These are phyloP conservation scores for Leptinotarsa tumamoca DNA, from an alignment of 2,888 invertebrate species.

Conservation along the genomic window DNA sequence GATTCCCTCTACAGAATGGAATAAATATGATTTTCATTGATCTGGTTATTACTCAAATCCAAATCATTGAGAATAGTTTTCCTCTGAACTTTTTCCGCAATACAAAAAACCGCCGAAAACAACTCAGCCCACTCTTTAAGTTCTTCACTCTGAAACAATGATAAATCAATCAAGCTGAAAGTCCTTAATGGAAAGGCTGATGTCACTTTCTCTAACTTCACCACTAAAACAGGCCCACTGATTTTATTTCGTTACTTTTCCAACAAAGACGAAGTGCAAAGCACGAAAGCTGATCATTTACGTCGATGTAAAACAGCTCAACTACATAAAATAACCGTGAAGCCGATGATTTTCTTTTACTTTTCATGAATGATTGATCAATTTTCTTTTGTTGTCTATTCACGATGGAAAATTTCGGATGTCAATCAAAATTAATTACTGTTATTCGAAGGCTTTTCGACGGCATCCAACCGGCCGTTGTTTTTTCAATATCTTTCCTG, in stretches of 20 bases:
- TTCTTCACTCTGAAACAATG: conserved; percentile 20
- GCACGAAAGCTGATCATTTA: conserved; percentile 5
- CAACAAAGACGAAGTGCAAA: conserved; percentile 1
- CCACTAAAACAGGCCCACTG: conserved; percentile 17
- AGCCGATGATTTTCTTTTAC: not conserved
- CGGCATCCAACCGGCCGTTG: too few relatives aligned
- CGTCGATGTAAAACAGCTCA: not conserved
- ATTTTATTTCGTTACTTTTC: conserved; percentile 16
- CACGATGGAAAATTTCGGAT: not conserved
- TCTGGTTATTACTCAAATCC: too few relatives aligned
- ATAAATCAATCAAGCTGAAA: conserved; percentile 22
- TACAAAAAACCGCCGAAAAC: conserved; percentile 15
- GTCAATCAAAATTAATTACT: not conserved
- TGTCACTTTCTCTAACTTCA: conserved; percentile 21
- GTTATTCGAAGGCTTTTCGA: not conserved
- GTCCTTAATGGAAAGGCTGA: conserved; percentile 2
- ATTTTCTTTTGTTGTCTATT: not conserved
- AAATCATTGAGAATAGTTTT: not conserved
- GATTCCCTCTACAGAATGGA: too few relatives aligned
- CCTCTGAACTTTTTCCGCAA: not conserved
- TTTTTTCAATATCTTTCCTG: too few relatives aligned
- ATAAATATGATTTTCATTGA: too few relatives aligned
- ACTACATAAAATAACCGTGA: conserved; percentile 19
- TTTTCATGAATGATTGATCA: conserved; percentile 16
- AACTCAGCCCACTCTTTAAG: not conserved